A percentile compares a stretch with the other conserved stretches of the same genome.
Conservation (phyloP, 2,888 invertebrate genomes). For the Calameuta idolon region DNA sequence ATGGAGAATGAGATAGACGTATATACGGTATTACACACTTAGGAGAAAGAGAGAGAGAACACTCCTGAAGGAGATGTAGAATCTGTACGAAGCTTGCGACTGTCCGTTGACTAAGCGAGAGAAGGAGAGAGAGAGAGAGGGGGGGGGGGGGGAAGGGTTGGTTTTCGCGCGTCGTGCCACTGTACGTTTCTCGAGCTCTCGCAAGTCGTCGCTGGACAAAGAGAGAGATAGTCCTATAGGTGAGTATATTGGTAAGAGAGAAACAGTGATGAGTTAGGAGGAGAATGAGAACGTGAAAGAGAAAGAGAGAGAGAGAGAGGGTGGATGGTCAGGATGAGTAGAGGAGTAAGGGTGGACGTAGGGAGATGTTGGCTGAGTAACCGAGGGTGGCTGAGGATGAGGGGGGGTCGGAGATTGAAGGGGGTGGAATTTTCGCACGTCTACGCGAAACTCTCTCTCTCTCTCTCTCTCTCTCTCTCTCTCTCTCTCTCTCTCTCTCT, state of each 20-base stretch:
- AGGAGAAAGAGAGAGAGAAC: conserved; percentile 13
- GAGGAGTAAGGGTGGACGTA: neutral
- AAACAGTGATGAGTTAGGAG: conserved; percentile 27
- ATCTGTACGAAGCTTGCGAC: conserved; percentile 42
- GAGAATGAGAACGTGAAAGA: conserved; percentile 36
- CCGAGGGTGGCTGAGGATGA: neutral
- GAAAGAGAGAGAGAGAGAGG: conserved; percentile 21
- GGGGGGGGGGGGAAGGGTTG: neutral
- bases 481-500: conserved; percentile 9
- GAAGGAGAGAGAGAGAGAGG: conserved; percentile 27
- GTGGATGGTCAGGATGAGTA: conserved; percentile 11
- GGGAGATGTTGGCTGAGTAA: neutral
- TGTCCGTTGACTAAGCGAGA: conserved; percentile 32
- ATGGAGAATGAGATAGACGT: conserved; percentile 17
- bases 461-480: conserved; percentile 10
- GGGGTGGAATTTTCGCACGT: neutral
- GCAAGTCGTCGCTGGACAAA: conserved; percentile 7
- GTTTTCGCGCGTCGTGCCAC: neutral
- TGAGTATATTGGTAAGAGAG: conserved; percentile 8
- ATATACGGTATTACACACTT: neutral
- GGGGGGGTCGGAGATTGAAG: neutral
- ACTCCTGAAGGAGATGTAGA: conserved; percentile 26
- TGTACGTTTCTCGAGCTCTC: neutral
- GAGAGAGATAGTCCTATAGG: conserved; percentile 16
- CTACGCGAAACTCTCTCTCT: neutral